A percentile compares a stretch with the other conserved stretches of the same genome.
Evolutionary conservation across 2,797 vertebrate genomes (phyloP).

Genomic region (Danio kyathit): DNA sequence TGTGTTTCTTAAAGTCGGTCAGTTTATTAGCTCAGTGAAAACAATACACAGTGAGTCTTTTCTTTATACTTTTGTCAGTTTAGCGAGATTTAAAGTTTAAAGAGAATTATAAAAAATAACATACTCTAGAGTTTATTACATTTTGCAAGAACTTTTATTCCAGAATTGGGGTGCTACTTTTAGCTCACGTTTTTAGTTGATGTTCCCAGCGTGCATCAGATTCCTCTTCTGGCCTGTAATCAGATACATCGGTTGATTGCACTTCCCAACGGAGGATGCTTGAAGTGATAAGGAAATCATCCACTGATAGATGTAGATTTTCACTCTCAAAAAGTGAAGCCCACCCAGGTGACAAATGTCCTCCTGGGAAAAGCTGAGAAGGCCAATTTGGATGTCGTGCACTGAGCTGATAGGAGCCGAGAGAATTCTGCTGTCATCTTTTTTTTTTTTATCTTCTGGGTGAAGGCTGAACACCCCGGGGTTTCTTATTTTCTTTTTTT

Average conservation of each 20-base stretch:
- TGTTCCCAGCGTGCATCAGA: conserved; percentile 40
- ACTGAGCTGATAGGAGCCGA: conserved; percentile 24
- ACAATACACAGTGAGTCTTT: too few relatives aligned
- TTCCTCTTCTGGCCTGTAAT: conserved; percentile 45
- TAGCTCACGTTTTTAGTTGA: too few relatives aligned
- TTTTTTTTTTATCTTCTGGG: conserved; percentile 30
- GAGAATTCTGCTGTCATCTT: conserved; percentile 34
- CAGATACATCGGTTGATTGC: conserved; percentile 49
- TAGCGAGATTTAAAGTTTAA: too few relatives aligned
- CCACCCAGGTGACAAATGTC: conserved; percentile 42
- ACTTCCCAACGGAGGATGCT: conserved; percentile 34
- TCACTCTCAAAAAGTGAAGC: conserved; percentile 23
- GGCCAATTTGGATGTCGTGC: conserved; percentile 53
- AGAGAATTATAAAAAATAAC: too few relatives aligned
- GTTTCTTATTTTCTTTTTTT: conserved; percentile 12
- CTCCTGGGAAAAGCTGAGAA: conserved; percentile 35
- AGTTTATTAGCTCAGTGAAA: too few relatives aligned
- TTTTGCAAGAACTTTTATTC: too few relatives aligned
- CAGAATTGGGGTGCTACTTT: too few relatives aligned
- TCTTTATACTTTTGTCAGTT: too few relatives aligned
- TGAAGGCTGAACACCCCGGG: conserved; percentile 5
- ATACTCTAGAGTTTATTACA: too few relatives aligned
- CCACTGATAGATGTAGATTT: conserved; percentile 34
- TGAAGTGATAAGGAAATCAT: conserved; percentile 47
- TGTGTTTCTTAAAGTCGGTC: too few relatives aligned